Evolutionary conservation across 2,113 vertebrate species (phyloP), one percentile per base, ranked within the genome.

Genomic region (Eurypyga helias): DNA sequence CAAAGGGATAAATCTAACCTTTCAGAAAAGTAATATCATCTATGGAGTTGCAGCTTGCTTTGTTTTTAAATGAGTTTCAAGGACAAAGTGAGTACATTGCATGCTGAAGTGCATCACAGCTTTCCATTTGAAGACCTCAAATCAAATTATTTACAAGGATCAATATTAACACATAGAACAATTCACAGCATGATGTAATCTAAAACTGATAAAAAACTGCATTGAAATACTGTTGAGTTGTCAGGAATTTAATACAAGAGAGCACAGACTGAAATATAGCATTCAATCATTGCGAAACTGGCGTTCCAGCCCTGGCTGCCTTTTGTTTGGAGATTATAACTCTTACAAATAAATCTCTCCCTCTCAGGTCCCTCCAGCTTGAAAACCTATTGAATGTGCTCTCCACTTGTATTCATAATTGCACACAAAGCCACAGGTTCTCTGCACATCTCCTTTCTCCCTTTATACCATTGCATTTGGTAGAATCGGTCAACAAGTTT

Each of bases 121-220:
- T 89, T 93, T 87, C 72, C 48, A 92, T 79, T 26, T 91, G 76
- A 96, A 87, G 92, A 91, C 41, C 85, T 95, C 69, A 94, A 86
- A 94, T 62, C 65, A 85, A 95, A 89, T 65, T 57, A 89, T 93
- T 91, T 96, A 89, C 43, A 91, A 82, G 78, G 66, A 93, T 96
- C 97, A 85, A 46, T 91, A 86, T 90, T 69, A 96, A 91, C 70
- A 95, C 87, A 84, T 52, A 93, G 69, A 87, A 70, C 57, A 92
- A 82, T 79, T 96, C 81, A 73, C 38, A 87, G 77, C 13, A 80
- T 95, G 94, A 93, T 84, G 89, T 87, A 89, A 94, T 95, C 89
- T 89, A 85, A 90, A 92, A 70, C 54, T 79, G 78, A 79, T 91
- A 72, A 76, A 87, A 73, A 90, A 93, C 70, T 73, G 66, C 71